Percentiles rank a stretch among this genome's conserved stretches.
Evolutionary conservation across 2,888 invertebrate species (phyloP).

Genomic region (Camptogramma bilineatum): DNA sequence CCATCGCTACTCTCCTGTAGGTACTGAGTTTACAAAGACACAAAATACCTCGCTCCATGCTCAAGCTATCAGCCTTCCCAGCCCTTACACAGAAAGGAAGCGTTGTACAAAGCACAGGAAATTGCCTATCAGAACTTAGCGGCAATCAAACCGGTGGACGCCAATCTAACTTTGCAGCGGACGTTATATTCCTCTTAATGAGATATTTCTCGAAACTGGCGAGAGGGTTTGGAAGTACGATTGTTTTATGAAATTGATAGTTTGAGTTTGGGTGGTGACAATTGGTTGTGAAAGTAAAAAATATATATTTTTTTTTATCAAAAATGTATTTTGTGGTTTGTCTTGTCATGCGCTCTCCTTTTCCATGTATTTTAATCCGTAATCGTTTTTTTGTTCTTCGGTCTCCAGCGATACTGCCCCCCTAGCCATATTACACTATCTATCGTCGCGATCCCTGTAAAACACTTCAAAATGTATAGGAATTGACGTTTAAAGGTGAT

Average conservation of each 20-base stretch:
- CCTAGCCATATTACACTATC: too few relatives aligned
- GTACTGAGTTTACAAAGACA: not conserved
- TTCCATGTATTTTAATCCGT: too few relatives aligned
- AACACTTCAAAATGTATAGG: too few relatives aligned
- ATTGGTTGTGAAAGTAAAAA: not conserved
- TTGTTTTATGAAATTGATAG: slow-evolving; percentile 28
- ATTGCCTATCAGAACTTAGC: slow-evolving; percentile 79
- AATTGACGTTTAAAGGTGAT: too few relatives aligned
- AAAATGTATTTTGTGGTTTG: too few relatives aligned
- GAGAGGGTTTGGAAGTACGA: slow-evolving; percentile 24
- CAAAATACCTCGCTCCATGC: not conserved
- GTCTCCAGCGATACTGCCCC: too few relatives aligned
- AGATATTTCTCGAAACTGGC: slow-evolving; percentile 64
- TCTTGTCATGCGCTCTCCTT: too few relatives aligned
- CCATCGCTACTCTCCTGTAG: not conserved
- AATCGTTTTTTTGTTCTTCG: too few relatives aligned
- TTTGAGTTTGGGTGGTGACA: not conserved
- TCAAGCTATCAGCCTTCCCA: slow-evolving; percentile 22
- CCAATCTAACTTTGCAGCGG: slow-evolving; percentile 77
- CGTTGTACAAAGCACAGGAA: slow-evolving; percentile 79
- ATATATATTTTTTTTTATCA: too few relatives aligned
- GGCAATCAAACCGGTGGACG: slow-evolving; percentile 66
- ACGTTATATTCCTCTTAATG: slow-evolving; percentile 69
- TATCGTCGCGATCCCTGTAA: too few relatives aligned
- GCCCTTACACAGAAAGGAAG: slow-evolving; percentile 54